Evolutionary conservation across 2,113 vertebrate species (phyloP), one percentile per base, ranked within the genome.

Genomic region (Ceyx melanurus): DNA sequence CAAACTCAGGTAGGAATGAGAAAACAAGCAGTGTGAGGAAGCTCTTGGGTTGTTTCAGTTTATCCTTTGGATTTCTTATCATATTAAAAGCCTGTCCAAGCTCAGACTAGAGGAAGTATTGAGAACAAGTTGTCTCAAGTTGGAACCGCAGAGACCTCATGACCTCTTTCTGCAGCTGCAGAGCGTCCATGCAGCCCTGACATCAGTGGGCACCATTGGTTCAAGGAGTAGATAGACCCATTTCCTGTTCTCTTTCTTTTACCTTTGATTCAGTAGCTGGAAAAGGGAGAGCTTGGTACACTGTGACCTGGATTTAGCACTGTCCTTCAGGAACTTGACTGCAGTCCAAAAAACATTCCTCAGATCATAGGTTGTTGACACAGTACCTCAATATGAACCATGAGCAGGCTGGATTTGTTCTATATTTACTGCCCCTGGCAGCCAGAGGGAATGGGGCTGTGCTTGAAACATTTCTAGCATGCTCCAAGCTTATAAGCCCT

Each of bases 311-410:
- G 20, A 94, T 94, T 95, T 81, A 81, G 66, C 89, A 78, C 94
- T 95, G 94, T 94, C 93, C 96, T 96, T 93, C 92, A 93, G 90
- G 93, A 94, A 93, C 70, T 78, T 94, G 95, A 35, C 1, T 12
- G 23, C 1, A 1, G 40, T 86, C 92, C 93, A 96, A 51, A 75
- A 88, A 83, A 15, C 92, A 90, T 94, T 96, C 93, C 74, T 84
- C 28, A 61, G 86, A 93, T 92, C 88, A 81, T 92, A 92, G 90
- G 54, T 86, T 95, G 92, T 94, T 95, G 95, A 94, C 91, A 90
- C 42, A 95, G 74, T 84, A 87, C 75, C 95, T 95, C 87, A 89
- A 93, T 87, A 87, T 68, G 94, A 95, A 84, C 87, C 25, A 10
- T 89, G 89, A 73, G 70, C 85, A 25, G 89, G 66, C 87, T 91